Evolutionary conservation across 2,113 vertebrate genomes (phyloP).

Genomic region (Mugil cephalus): DNA sequence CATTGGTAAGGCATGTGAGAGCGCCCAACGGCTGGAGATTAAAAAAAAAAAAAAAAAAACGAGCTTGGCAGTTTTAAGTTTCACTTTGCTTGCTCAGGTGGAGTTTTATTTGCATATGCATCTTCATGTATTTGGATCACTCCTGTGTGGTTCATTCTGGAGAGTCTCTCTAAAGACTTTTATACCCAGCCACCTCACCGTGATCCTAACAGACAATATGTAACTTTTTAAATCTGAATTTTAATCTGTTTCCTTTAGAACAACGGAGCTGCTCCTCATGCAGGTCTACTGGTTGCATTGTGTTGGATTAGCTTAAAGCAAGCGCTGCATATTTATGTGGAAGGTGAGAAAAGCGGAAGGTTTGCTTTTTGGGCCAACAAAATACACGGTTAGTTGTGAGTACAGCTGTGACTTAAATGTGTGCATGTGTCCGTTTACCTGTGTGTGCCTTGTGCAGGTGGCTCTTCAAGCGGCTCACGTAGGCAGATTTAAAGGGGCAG

Average conservation of each 20-base stretch:
- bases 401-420: conserved; percentile 39
- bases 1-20: too few relatives aligned
- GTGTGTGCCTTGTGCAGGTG: conserved; percentile 96
- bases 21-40: too few relatives aligned
- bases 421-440: conserved; percentile 81
- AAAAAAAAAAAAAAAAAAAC: too few relatives aligned
- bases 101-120: conserved; percentile 26
- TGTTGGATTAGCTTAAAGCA: conserved; percentile 30
- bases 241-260: too few relatives aligned
- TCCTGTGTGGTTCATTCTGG: neutral
- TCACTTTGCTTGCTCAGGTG: conserved; percentile 15
- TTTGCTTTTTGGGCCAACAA: conserved; percentile 8
- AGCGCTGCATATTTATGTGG: conserved; percentile 22
- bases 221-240: neutral
- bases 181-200: too few relatives aligned
- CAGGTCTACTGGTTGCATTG: conserved; percentile 25
- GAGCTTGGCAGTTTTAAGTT: neutral
- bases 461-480: conserved; percentile 96
- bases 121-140: conserved; percentile 21
- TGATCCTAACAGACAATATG: neutral
- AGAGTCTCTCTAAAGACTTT: too few relatives aligned
- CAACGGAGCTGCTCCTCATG: neutral
- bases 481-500: conserved; percentile 98
- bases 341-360: conserved; percentile 39
- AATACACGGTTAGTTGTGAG: conserved; percentile 43